Conservation (phyloP, 2,797 vertebrate species). For the Microhierax caerulescens region DNA sequence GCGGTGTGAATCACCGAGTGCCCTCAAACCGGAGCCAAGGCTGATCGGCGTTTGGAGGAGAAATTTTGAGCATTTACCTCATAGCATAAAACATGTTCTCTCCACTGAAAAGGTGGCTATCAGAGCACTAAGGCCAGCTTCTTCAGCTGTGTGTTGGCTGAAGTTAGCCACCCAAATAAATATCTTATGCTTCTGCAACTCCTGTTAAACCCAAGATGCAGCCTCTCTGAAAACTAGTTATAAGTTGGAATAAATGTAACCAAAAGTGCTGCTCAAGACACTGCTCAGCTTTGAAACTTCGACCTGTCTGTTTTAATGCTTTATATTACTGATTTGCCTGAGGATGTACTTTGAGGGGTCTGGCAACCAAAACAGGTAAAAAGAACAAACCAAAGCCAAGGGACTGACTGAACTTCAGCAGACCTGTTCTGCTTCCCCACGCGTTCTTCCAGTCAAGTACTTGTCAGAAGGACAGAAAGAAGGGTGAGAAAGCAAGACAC, state of each 20-base stretch:
- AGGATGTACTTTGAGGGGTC: not conserved
- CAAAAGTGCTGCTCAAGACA: fast-evolving
- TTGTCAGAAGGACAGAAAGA: not conserved
- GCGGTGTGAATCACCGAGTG: fast-evolving
- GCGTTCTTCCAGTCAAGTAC: not conserved
- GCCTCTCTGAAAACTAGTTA: not conserved
- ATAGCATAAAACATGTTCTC: not conserved
- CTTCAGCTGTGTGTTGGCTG: not conserved
- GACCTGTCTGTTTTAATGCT: not conserved
- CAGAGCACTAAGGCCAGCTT: not conserved
- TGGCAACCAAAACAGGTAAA: not conserved
- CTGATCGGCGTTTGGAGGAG: not conserved
- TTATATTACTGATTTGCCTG: not conserved
- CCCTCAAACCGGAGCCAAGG: not conserved
- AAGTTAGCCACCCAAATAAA: not conserved
- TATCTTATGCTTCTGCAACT: not conserved
- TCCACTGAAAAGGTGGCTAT: not conserved
- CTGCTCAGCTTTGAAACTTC: not conserved
- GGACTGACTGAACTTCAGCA: not conserved
- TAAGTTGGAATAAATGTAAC: not conserved
- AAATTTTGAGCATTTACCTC: not conserved
- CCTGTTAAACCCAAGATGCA: not conserved
- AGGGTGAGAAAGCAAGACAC: not conserved
- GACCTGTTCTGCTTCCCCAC: not conserved
- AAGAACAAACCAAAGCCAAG: not conserved